Base-by-base conservation (phyloP, 2,888 invertebrate genomes). In the Dynastes grantii region DNA sequence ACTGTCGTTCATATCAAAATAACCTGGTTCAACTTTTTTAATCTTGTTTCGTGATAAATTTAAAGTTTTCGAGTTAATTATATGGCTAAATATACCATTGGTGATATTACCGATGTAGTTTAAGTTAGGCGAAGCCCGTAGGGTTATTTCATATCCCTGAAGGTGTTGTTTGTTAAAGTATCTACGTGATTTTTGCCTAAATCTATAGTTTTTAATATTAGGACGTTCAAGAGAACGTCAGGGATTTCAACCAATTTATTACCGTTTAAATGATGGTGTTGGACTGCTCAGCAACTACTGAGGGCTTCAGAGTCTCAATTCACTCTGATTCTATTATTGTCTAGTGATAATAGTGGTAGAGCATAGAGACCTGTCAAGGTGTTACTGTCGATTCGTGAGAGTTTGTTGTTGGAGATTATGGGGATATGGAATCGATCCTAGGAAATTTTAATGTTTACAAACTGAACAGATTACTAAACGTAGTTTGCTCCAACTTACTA, bases 21-120 rank as follows among this genome's bases (percentile, higher is more conserved):
- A 92, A 73, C 95, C 95, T 5, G 94, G 91, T 87, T 95, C 94
- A 70, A 96, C 93, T 88, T 92, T 92, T 85, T 94, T 93, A 84
- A 96, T 95, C 88, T 94, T 94, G 89, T 97, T 97, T 86, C 95
- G 91, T 29, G 96, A 95, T 82, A 97, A 90, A 88, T 96, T 96
- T 80, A 97, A 90, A 83, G 95, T 95, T 90, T 95, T 95, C 70
- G 97, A 89, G 29, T 94, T 92, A 32, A 92, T 91, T 92, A 96
- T 93, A 88, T 93, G 93, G 85, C 93, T 93, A 86, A 96, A 95
- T 75, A 94, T 94, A 61, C 94, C 95, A 90, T 93, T 95, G 78
- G 93, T 93, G 78, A 95, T 94, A 87, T 94, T 95, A 77, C 93
- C 93, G 84, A 95, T 95, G 87, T 94, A 94, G 88, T 97, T 97